Evolutionary conservation across 2,113 vertebrate genomes (phyloP), one percentile per base, ranked within the genome.

Genomic region (Pseudonaja textilis): DNA sequence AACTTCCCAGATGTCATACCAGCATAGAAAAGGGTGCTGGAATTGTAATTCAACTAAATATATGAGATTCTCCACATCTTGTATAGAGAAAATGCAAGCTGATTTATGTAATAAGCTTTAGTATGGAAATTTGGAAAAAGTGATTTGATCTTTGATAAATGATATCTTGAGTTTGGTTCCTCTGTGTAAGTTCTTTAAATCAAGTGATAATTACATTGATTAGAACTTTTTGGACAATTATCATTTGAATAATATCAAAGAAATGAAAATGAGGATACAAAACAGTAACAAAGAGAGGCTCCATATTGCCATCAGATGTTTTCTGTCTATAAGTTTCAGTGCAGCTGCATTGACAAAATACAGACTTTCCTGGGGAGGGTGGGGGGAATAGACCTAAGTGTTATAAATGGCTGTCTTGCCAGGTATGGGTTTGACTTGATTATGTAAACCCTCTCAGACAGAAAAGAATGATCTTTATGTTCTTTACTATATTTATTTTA

Each of bases 211-310:
- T 20, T 81, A 74, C 91, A 91, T 57, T 25, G 93, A 81, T 86
- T 91, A n/a, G 61, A 88, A 55, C 69, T 93, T 91, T 89, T 91
- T 92, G 92, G 61, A 92, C 39, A 93, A 91, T 94, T 94, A 61
- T 92, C 61, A 5, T 85, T 47, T 14, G 57, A 26, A n/a, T 87
- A 93, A 96, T 56, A 94, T 90, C 87, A 94, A 96, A 34, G 93
- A 95, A 93, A 88, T 87, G 29, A 74, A 57, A 50, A 50, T 14
- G 47, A 87, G 7, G 90, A 54, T 92, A 85, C 64, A 61, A 89
- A 5, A 85, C 22, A 95, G 9, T 10, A 16, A 10, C 9, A 89
- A 20, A 26, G 52, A 0, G 12, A 90, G 5, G 52, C 26, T 94
- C 89, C 23, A 14, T 81, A 59, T 86, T 8, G 45, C 29, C 90